phyloP scores from a whole-genome alignment of 1,140 invertebrate species.

The Cherax quadricarinatus region DNA sequence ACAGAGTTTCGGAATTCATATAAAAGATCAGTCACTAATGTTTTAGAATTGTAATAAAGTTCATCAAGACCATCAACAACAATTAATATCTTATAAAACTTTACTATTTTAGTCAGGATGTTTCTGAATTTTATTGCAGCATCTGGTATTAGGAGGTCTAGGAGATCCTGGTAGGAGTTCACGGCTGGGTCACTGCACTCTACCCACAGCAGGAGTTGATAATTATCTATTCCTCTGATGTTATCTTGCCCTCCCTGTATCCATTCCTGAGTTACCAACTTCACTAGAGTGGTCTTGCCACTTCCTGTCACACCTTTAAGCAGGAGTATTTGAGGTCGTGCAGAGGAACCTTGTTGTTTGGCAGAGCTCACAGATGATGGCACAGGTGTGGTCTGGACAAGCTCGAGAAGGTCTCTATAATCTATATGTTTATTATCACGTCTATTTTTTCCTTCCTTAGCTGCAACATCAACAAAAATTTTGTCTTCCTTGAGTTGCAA shows the following conservation, averaged over 20 bases:
- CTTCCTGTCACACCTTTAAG: neutral
- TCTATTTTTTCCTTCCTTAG: neutral
- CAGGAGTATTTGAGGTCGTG: neutral
- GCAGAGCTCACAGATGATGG: neutral
- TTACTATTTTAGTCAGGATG: neutral
- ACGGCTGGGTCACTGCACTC: neutral
- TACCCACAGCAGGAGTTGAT: neutral
- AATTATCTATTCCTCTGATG: neutral
- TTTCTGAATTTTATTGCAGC: neutral
- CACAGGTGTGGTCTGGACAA: neutral
- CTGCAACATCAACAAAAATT: neutral
- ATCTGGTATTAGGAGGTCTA: neutral
- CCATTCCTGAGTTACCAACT: neutral
- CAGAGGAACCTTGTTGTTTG: neutral
- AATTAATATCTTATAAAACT: neutral
- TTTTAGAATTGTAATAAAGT: neutral
- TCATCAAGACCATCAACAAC: constrained; percentile 19
- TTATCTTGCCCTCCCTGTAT: neutral
- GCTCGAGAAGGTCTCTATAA: neutral
- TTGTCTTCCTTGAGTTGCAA: neutral
- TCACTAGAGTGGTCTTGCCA: constrained; percentile 2
- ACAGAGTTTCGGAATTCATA: neutral
- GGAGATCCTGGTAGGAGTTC: neutral
- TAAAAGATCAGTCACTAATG: neutral
- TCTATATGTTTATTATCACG: neutral